phyloP scores from a whole-genome alignment of 2,888 invertebrate genomes.

The Gonocerus acuteangulatus region DNA sequence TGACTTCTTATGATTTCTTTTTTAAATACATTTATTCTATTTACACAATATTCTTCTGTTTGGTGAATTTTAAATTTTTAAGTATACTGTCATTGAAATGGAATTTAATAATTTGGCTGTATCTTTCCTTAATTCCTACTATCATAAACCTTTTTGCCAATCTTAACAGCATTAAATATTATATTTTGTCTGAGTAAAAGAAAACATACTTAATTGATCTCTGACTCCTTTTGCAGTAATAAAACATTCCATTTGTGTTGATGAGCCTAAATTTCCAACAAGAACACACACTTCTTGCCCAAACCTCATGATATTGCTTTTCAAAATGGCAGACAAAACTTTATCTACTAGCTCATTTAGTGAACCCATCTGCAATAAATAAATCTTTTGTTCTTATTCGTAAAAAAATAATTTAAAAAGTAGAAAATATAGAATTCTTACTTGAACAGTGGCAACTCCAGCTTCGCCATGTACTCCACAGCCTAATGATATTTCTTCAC shows the following conservation, averaged over 20 bases:
- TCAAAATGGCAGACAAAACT: constrained; percentile 5
- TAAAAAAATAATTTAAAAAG: too few relatives aligned
- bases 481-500: constrained; percentile 61
- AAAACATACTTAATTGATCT: constrained; percentile 7
- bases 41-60: too few relatives aligned
- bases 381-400: neutral
- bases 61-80: too few relatives aligned
- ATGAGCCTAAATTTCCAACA: constrained; percentile 4
- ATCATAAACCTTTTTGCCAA: too few relatives aligned
- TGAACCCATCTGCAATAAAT: constrained; percentile 5
- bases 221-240: neutral
- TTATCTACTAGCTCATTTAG: constrained; percentile 39
- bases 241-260: constrained; percentile 5
- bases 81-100: too few relatives aligned
- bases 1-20: too few relatives aligned
- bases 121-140: too few relatives aligned
- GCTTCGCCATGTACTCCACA: constrained; percentile 52
- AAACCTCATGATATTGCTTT: neutral
- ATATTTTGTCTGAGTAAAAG: too few relatives aligned
- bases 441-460: constrained; percentile 36
- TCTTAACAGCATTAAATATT: too few relatives aligned
- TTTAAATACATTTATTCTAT: too few relatives aligned
- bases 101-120: too few relatives aligned
- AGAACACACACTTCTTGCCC: constrained; percentile 6
- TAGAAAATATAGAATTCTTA: constrained; percentile 41